Percentiles rank a stretch among this genome's conserved stretches.
Conservation (phyloP, 2,888 invertebrate genomes). For the Drosophila rellima region DNA sequence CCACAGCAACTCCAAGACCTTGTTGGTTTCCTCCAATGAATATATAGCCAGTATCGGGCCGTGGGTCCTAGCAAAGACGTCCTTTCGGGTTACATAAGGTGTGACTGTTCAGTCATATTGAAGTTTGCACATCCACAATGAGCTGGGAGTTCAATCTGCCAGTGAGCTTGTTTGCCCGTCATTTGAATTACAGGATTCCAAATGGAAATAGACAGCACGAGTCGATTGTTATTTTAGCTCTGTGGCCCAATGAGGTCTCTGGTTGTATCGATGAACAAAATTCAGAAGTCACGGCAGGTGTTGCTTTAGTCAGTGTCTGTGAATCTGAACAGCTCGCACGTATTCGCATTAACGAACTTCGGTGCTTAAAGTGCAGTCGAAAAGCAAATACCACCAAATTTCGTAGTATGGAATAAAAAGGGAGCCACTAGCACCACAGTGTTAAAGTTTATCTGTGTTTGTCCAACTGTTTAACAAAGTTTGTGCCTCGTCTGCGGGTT, state of each 20-base stretch:
- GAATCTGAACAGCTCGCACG: constrained; percentile 67
- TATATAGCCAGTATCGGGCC: constrained; percentile 12
- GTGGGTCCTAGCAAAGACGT: constrained; percentile 45
- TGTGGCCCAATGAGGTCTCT: constrained; percentile 11
- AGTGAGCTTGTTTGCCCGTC: constrained; percentile 26
- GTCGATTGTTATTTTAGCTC: constrained; percentile 14
- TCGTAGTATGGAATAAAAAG: constrained; percentile 10
- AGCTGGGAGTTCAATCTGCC: constrained; percentile 12
- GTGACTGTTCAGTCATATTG: constrained; percentile 48
- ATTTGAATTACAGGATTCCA: constrained; percentile 57
- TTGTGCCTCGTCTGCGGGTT: constrained; percentile 2
- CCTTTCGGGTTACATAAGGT: constrained; percentile 66
- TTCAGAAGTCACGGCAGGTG: constrained; percentile 17
- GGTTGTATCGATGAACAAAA: constrained; percentile 15
- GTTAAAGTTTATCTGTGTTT: constrained; percentile 62
- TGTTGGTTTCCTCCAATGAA: constrained; percentile 18
- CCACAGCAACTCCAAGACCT: constrained; percentile 25
- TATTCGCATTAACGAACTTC: constrained; percentile 77
- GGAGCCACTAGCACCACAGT: constrained; percentile 10
- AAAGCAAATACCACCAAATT: constrained; percentile 55
- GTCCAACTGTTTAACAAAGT: constrained; percentile 50
- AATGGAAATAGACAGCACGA: constrained; percentile 46
- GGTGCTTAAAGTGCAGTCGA: constrained; percentile 74
- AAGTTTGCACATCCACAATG: constrained; percentile 67
- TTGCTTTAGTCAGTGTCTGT: constrained; percentile 19